phyloP scores from a whole-genome alignment of 2,113 vertebrate species.

The Hassar affinis region DNA sequence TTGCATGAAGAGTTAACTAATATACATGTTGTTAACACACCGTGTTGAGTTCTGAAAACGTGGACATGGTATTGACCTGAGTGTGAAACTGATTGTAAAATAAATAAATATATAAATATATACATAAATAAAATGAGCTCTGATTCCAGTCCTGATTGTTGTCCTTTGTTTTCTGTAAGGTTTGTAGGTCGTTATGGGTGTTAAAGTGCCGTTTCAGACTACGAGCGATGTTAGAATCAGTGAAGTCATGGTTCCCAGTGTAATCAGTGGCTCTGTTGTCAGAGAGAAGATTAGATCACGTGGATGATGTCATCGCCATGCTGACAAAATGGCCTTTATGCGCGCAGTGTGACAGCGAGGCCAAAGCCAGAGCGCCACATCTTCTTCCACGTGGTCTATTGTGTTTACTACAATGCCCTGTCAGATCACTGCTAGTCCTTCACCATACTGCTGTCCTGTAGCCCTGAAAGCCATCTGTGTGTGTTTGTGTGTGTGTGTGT shows the following conservation, averaged over 20 bases:
- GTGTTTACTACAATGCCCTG: conserved; percentile 55
- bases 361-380: conserved; percentile 11
- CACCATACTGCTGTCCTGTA: conserved; percentile 9
- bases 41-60: too few relatives aligned
- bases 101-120: too few relatives aligned
- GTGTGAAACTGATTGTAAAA: too few relatives aligned
- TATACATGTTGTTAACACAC: too few relatives aligned
- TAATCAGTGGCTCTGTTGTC: conserved; percentile 31
- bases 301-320: conserved; percentile 50
- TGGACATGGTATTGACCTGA: too few relatives aligned
- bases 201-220: conserved; percentile 16
- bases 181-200: too few relatives aligned
- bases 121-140: neutral
- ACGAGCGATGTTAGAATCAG: conserved; percentile 3
- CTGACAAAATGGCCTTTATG: conserved; percentile 50
- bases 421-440: conserved; percentile 54
- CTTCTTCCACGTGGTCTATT: conserved; percentile 59
- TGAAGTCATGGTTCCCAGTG: neutral
- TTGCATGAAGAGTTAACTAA: too few relatives aligned
- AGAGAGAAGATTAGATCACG: conserved; percentile 42
- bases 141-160: neutral
- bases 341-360: conserved; percentile 42
- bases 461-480: conserved; percentile 10
- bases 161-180: neutral
- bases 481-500: conserved; percentile 3